Evolutionary conservation across 2,797 vertebrate genomes (phyloP).

Genomic region (Sciurus carolinensis): DNA sequence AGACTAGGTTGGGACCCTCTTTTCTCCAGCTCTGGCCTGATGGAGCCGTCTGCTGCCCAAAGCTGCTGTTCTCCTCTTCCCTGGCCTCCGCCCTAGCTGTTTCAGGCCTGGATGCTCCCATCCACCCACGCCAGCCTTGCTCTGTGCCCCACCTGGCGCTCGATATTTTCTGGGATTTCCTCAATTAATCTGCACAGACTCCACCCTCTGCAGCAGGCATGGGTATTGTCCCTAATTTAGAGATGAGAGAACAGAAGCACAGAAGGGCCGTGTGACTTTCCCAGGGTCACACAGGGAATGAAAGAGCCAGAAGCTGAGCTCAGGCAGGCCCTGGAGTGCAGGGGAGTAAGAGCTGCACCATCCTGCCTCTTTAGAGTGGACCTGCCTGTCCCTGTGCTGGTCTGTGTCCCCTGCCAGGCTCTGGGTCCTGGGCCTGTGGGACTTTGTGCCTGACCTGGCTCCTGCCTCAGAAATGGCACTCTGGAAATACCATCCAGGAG

Average conservation of each 20-base stretch:
- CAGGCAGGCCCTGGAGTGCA: too few species aligned
- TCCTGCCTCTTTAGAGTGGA: neutral
- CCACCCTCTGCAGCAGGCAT: neutral
- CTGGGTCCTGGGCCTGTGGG: too few species aligned
- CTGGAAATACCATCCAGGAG: too few species aligned
- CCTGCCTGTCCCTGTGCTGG: neutral
- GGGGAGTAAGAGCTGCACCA: neutral
- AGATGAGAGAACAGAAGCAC: neutral
- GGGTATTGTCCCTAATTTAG: neutral
- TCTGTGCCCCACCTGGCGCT: accelerated
- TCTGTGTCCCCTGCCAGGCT: neutral
- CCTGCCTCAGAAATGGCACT: too few species aligned
- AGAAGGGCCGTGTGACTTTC: neutral
- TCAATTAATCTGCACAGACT: neutral
- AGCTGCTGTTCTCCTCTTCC: neutral
- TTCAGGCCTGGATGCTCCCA: neutral
- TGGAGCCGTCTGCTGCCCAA: too few species aligned
- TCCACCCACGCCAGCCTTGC: accelerated
- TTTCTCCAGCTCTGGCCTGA: neutral
- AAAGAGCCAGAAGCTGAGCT: neutral
- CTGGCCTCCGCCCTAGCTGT: neutral
- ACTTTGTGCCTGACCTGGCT: too few species aligned
- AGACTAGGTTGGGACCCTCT: neutral
- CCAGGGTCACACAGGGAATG: neutral
- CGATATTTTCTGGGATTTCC: too few species aligned